Conservation (phyloP, 1,140 invertebrate genomes). For the Cheumatopsyche charites region DNA sequence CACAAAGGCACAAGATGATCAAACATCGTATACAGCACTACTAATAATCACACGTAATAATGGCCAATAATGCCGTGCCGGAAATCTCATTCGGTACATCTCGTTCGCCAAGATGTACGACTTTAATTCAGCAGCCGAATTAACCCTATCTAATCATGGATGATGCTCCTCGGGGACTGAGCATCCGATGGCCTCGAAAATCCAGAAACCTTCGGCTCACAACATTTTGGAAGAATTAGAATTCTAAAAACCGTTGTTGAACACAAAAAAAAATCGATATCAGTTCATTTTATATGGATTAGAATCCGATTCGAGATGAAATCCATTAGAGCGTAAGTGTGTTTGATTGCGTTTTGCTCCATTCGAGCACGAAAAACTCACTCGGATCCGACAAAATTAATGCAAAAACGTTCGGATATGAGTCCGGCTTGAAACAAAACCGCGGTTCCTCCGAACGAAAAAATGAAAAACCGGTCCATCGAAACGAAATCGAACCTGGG, state of each 20-base stretch:
- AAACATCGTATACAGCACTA: not conserved
- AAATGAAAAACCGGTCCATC: not conserved
- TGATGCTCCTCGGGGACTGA: not conserved
- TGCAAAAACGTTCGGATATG: no score
- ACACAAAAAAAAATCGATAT: no score
- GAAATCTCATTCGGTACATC: not conserved
- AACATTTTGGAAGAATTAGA: no score
- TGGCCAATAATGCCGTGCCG: not conserved
- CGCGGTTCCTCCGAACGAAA: not conserved
- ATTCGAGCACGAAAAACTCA: no score
- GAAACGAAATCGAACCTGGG: constrained; percentile 3
- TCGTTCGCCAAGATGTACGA: constrained; percentile 13
- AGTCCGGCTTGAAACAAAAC: no score
- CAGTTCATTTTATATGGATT: no score
- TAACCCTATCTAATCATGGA: not conserved
- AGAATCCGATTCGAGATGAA: no score
- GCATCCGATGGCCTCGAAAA: not conserved
- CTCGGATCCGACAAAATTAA: no score
- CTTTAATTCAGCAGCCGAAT: constrained; percentile 10
- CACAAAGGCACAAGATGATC: not conserved
- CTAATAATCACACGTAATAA: not conserved
- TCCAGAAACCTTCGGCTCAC: no score
- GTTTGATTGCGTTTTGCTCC: no score
- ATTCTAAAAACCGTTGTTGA: no score
- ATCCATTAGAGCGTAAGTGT: no score